Conservation (phyloP, 2,888 invertebrate genomes). For the Temnothorax rugatulus region DNA sequence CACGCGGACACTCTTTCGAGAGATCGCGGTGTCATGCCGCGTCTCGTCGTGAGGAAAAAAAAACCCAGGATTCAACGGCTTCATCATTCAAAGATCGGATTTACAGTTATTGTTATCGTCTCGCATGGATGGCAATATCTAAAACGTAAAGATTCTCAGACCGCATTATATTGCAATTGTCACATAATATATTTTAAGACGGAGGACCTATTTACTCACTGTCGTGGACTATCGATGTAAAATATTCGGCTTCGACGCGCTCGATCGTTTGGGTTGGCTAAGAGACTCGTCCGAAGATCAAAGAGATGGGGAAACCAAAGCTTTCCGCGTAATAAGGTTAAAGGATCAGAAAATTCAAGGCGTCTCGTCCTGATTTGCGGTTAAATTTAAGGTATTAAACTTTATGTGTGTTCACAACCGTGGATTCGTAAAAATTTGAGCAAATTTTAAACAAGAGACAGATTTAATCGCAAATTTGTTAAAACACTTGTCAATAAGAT, state of each 20-base stretch:
- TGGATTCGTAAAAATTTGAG: not conserved
- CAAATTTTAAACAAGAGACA: not conserved
- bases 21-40: constrained; percentile 40
- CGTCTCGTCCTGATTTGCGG: constrained; percentile 52
- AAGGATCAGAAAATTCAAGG: constrained; percentile 70
- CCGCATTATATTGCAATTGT: not conserved
- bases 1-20: constrained; percentile 43
- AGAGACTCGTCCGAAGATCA: constrained; percentile 77
- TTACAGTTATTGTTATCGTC: constrained; percentile 39
- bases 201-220: constrained; percentile 1
- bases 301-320: constrained; percentile 72
- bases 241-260: constrained; percentile 64
- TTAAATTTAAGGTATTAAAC: constrained; percentile 44
- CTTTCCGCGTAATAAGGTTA: constrained; percentile 65
- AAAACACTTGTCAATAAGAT: not conserved
- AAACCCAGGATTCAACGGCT: not conserved
- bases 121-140: constrained; percentile 26
- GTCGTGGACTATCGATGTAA: constrained; percentile 65
- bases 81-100: constrained; percentile 21
- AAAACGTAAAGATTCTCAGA: not conserved
- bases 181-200: not conserved
- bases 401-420: constrained; percentile 20
- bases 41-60: not conserved
- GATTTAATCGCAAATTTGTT: not conserved
- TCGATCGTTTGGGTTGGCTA: constrained; percentile 66